These are phyloP conservation scores for Phaetusa simplex DNA, from an alignment of 2,113 vertebrate species.

Conservation along the genomic window DNA sequence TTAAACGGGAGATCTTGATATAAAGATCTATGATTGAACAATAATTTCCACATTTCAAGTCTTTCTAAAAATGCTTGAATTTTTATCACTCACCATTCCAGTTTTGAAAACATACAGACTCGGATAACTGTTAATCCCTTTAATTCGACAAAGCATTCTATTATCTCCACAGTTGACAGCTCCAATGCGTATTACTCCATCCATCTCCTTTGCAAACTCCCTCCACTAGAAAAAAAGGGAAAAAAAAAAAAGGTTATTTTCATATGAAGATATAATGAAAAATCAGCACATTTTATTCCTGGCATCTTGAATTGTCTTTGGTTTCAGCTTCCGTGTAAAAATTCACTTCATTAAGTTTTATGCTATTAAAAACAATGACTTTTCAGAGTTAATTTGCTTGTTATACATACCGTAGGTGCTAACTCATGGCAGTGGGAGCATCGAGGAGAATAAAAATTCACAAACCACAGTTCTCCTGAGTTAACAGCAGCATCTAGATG, in stretches of 20 bases:
- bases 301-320: not conserved
- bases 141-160: conserved; percentile 88
- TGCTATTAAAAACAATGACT: not conserved
- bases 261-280: not conserved
- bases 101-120: conserved; percentile 89
- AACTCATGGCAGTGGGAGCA: conserved; percentile 97
- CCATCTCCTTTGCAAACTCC: conserved; percentile 96
- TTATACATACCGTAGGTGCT: conserved; percentile 87
- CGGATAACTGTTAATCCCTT: conserved; percentile 93
- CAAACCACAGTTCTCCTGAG: conserved; percentile 97
- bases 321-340: not conserved
- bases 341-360: not conserved
- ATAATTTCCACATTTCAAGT: not conserved
- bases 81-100: conserved; percentile 80
- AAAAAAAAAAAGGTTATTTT: not conserved
- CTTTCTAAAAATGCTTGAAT: not conserved
- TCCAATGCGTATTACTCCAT: conserved; percentile 91
- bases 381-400: not conserved
- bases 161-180: conserved; percentile 98
- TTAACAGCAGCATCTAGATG: conserved; percentile 87
- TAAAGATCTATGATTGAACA: not conserved
- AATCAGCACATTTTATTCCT: not conserved
- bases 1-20: not conserved
- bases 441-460: conserved; percentile 97
- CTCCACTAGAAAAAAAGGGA: conserved; percentile 82